Conservation (phyloP, 2,888 invertebrate species). For the Nipponacmea schrenckii region DNA sequence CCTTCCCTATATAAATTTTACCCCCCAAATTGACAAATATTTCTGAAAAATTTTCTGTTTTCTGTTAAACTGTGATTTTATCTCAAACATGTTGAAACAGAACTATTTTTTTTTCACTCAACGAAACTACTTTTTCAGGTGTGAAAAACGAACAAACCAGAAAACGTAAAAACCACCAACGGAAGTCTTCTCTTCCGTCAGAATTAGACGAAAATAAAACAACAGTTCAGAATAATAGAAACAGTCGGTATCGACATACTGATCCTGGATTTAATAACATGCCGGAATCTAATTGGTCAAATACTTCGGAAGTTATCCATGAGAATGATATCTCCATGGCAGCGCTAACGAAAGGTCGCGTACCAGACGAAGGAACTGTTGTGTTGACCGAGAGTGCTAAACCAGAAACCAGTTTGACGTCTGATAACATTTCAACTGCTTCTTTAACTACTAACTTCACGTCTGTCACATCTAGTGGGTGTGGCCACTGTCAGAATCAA, state of each 20-base stretch:
- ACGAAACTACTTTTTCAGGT: not conserved
- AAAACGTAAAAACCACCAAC: conserved; percentile 21
- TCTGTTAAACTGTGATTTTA: too few species aligned
- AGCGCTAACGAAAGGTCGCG: not conserved
- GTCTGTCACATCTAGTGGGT: conserved; percentile 28
- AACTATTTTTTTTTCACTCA: too few species aligned
- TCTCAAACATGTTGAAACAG: too few species aligned
- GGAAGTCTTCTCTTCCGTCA: conserved; percentile 39
- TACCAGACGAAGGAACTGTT: conserved; percentile 8
- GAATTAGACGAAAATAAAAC: conserved; percentile 18
- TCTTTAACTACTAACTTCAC: conserved; percentile 44
- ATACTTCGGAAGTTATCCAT: conserved; percentile 19
- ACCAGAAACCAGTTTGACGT: conserved; percentile 27
- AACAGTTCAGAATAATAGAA: conserved; percentile 10
- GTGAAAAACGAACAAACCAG: conserved; percentile 9
- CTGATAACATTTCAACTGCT: conserved; percentile 34
- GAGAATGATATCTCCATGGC: not conserved
- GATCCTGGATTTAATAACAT: conserved; percentile 33
- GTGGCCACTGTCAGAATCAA: conserved; percentile 20
- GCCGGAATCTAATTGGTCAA: conserved; percentile 6
- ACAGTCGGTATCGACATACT: conserved; percentile 37
- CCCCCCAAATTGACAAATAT: too few species aligned
- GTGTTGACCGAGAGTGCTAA: conserved; percentile 11
- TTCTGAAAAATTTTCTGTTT: too few species aligned
- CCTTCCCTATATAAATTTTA: too few species aligned